Evolutionary conservation across 2,113 vertebrate genomes (phyloP).

Genomic region (Melierax canorus): DNA sequence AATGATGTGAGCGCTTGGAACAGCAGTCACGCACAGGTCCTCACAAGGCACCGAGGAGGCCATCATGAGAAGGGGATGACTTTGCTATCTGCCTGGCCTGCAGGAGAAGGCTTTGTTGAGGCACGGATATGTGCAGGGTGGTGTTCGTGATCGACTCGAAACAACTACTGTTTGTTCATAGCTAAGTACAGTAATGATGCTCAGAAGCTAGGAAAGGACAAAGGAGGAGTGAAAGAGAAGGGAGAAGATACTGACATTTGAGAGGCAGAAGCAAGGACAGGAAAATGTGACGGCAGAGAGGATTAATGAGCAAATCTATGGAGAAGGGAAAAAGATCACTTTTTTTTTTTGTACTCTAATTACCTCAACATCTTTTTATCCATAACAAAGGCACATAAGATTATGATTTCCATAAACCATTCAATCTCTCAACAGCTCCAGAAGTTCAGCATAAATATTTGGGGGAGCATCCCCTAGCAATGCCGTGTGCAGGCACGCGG

Average conservation of each 20-base stretch:
- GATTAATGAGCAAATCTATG: neutral
- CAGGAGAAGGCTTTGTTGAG: neutral
- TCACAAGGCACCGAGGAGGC: neutral
- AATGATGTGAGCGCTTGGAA: neutral
- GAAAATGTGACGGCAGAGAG: neutral
- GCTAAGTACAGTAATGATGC: neutral
- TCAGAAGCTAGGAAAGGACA: neutral
- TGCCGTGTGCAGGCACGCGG: neutral
- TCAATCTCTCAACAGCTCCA: slow-evolving; percentile 40
- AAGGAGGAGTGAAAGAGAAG: neutral
- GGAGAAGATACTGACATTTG: neutral
- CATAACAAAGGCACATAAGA: neutral
- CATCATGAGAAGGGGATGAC: neutral
- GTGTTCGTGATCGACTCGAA: neutral
- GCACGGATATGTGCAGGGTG: neutral
- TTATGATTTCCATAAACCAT: neutral
- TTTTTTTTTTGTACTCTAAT: neutral
- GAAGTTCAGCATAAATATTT: slow-evolving; percentile 53
- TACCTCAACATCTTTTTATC: neutral
- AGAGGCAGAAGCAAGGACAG: neutral
- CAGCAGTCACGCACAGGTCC: neutral
- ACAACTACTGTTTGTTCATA: neutral
- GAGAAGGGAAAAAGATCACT: neutral
- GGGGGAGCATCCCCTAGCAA: slow-evolving; percentile 39
- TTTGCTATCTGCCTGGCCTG: neutral